Base-by-base conservation (phyloP, 2,888 invertebrate genomes). In the Scaeva pyrastri region DNA sequence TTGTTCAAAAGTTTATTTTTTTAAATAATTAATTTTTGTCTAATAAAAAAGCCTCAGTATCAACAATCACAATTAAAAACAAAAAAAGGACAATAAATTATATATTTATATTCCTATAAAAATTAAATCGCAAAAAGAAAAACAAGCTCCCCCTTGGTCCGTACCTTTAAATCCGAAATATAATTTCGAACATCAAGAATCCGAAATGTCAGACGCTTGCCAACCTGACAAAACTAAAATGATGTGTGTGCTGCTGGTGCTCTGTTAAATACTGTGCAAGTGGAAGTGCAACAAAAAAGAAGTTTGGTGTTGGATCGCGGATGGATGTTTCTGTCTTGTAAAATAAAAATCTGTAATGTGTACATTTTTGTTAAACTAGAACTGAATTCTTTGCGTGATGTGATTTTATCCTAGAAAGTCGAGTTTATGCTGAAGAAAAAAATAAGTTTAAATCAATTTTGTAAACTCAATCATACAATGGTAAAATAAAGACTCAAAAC, bases 281-380 rank as follows among this genome's bases (percentile, higher is more conserved):
- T 21, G 16, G 58, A 26, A 71, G 64, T 85, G 80, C 85, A 73
- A 62, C 60, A 14, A 48, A n/a, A 43, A 55, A 74, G 48, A 74
- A 79, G 56, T 71, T 83, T 58, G 62, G 23, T 26, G 31, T 31
- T 31, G 31, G 31, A 31, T 31, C 73, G 76, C n/a, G 58, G 62
- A 26, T 62, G 23, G 31, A n/a, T 31, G 52, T 41, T 10, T 41
- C n/a, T 62, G 48, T 31, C 66, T 66, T 66, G 66, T 45, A 64
- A 45, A 19, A n/a, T n/a, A n/a, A n/a, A 6, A 12, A 72, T 45
- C 66, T 70, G 78, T 80, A 78, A 79, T 85, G 85, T 80, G 70
- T 85, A 84, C 71, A 68, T 71, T 79, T 79, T 72, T 80, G 43
- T 72, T 31, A 1, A 31, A 31, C 31, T 31, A 71, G 19, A 21